Conservation (phyloP, 2,113 vertebrate species). For the Euleptes europaea region DNA sequence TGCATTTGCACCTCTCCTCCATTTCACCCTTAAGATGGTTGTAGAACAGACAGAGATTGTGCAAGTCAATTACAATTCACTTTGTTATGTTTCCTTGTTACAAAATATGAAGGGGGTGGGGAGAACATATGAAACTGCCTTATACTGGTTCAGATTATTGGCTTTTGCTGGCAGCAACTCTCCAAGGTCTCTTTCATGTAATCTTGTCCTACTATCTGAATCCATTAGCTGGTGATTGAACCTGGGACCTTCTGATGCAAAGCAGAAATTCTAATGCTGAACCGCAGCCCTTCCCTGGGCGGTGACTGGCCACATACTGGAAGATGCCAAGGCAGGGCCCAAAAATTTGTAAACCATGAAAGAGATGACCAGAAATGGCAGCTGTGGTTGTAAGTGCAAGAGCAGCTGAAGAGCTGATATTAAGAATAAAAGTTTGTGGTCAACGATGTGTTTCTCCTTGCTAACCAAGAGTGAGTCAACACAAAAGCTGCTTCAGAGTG, state of each 20-base stretch:
- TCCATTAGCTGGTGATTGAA: not conserved
- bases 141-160: no score
- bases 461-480: not conserved
- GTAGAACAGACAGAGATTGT: not conserved
- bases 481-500: not conserved
- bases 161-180: no score
- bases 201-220: not conserved
- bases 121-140: no score
- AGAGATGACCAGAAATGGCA: not conserved
- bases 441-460: not conserved
- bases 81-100: not conserved
- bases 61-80: constrained; percentile 21
- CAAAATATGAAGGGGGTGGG: not conserved
- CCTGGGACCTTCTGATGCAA: no score
- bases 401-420: not conserved
- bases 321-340: not conserved
- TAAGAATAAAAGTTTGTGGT: not conserved
- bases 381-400: constrained; percentile 15
- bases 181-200: no score
- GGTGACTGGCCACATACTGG: not conserved
- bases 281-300: no score
- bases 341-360: not conserved
- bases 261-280: no score
- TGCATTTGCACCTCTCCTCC: constrained; percentile 1
- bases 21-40: constrained; percentile 22